A percentile compares a stretch with the other conserved stretches of the same genome.
Conservation (phyloP, 2,113 vertebrate genomes). For the Crotophaga sulcirostris region DNA sequence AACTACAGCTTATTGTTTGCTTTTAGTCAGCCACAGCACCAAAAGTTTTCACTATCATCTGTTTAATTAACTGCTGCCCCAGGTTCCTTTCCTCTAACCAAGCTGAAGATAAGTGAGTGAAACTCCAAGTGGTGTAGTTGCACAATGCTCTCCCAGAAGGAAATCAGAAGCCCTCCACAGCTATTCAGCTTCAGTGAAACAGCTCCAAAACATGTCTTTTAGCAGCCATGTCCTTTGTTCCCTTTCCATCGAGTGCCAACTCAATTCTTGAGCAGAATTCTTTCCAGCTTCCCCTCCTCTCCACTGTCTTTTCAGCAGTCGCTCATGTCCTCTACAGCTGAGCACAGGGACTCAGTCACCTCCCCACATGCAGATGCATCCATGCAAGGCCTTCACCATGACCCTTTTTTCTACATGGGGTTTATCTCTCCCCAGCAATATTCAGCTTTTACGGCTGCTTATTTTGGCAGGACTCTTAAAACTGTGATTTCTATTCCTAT, state of each 20-base stretch:
- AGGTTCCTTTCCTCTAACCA: not conserved
- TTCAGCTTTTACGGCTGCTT: not conserved
- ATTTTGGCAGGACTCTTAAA: not conserved
- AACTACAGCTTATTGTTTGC: not conserved
- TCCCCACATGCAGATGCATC: not conserved
- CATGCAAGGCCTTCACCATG: not conserved
- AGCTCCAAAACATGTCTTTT: not conserved
- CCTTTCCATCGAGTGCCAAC: not conserved
- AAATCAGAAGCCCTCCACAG: not conserved
- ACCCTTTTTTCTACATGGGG: not conserved
- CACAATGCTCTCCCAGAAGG: not conserved
- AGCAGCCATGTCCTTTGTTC: not conserved
- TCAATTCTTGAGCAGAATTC: not conserved
- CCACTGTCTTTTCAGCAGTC: not conserved
- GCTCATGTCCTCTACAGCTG: accelerated
- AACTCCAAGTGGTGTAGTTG: not conserved
- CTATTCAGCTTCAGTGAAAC: not conserved
- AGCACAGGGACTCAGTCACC: accelerated
- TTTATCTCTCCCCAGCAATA: accelerated
- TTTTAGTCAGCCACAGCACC: not conserved
- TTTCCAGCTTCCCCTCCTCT: not conserved
- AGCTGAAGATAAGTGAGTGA: not conserved
- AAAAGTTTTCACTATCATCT: not conserved
- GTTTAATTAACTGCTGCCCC: not conserved
- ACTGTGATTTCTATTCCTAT: not conserved